Conservation (phyloP, 2,888 invertebrate genomes). For the Ethmia dodecea region DNA sequence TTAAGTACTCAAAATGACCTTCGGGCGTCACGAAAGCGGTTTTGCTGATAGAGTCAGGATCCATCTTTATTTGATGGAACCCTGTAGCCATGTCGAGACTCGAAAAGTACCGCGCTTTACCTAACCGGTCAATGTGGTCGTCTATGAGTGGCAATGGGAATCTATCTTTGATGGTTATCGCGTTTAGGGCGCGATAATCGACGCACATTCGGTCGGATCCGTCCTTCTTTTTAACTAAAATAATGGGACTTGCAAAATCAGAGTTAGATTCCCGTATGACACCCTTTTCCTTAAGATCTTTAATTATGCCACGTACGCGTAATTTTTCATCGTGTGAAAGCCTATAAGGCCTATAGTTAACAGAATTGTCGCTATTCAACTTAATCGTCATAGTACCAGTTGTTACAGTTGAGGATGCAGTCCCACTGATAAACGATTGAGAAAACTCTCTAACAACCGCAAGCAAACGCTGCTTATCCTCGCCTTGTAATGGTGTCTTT, state of each 20-base stretch:
- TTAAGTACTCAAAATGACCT: no score
- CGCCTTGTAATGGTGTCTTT: background rate
- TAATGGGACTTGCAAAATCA: background rate
- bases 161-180: background rate
- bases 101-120: background rate
- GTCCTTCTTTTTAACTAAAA: background rate
- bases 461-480: background rate
- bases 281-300: background rate
- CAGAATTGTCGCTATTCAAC: slow-evolving; percentile 1
- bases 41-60: no score
- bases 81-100: background rate
- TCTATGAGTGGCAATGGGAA: background rate
- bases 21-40: no score
- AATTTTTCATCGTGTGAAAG: background rate
- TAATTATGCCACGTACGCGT: background rate
- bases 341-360: slow-evolving; percentile 3
- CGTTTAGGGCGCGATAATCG: background rate
- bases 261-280: background rate
- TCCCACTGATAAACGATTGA: background rate
- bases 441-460: background rate
- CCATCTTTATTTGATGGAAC: no score
- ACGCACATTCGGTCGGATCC: background rate
- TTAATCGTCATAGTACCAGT: slow-evolving; percentile 2
- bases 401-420: slow-evolving; percentile 1
- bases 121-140: background rate